Evolutionary conservation across 2,888 invertebrate species (phyloP), one percentile per base, ranked within the genome.

Genomic region (Amphipyra berbera): DNA sequence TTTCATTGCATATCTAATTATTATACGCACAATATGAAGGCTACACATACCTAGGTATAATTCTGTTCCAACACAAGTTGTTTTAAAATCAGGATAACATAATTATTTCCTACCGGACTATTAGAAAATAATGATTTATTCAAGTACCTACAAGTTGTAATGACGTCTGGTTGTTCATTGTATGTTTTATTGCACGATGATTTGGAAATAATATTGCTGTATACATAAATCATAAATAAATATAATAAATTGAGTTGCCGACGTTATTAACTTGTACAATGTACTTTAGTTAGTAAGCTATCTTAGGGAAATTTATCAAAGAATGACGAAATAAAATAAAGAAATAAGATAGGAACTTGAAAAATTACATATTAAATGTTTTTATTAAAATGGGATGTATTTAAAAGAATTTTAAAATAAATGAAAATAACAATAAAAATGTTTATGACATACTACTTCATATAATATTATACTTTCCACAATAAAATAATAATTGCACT

Each of bases 51-150:
- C n/a, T n/a, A n/a, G n/a, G n/a, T 30, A 30, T 4, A 30, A 21
- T 3, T 21, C 1, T 21, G 21, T 42, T n/a, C n/a, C n/a, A n/a
- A 12, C 30, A 54, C 5, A 15, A 9, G 12, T 50, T 9, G 12
- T 50, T 8, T 50, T 9, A 44, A 13, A 55, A 15, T 7, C 27
- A 68, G 56, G 49, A 68, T 54, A 68, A 37, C 7, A 21, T 55
- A 68, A 73, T 61, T 10, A 50, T 54, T 42, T 40, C 14, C 33
- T 47, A 14, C 9, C 54, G 57, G 53, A n/a, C 46, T 14, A 44
- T 57, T 73, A 61, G 6, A n/a, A 30, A 12, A n/a, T 13, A 40
- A 40, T 64, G 50, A 71, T 64, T 59, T 55, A 54, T 57, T 38
- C 6, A 27, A 21, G 13, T 57, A 21, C 21, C 21, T 2, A 21